A percentile compares a stretch with the other conserved stretches of the same genome.
phyloP scores from a whole-genome alignment of 2,113 vertebrate genomes.

The Pterocles orientalis region DNA sequence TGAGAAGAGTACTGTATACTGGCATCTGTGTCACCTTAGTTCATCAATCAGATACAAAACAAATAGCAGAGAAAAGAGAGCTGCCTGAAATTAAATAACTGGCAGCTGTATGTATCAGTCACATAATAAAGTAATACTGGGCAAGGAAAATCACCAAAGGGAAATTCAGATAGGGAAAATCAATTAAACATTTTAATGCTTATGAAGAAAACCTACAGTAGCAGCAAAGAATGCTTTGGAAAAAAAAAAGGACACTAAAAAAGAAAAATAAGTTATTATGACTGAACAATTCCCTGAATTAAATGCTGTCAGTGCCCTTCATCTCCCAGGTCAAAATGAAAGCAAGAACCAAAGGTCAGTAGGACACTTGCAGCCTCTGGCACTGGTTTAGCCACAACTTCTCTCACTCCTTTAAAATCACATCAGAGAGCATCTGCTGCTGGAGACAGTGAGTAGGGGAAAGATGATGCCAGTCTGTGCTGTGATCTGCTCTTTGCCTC shows the following conservation, averaged over 20 bases:
- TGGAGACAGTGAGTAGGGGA: not conserved
- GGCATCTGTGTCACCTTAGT: not conserved
- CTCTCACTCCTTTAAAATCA: not conserved
- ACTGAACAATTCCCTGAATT: not conserved
- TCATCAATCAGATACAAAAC: not conserved
- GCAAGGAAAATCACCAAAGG: not conserved
- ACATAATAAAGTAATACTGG: not conserved
- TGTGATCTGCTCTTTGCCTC: not conserved
- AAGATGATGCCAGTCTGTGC: not conserved
- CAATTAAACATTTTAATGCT: not conserved
- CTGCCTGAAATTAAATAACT: not conserved
- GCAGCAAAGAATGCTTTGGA: not conserved
- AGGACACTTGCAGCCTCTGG: not conserved
- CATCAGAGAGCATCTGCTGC: not conserved
- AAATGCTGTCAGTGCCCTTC: not conserved
- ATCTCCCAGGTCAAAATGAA: not conserved
- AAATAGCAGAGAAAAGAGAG: not conserved
- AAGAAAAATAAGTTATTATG: not conserved
- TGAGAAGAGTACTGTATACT: not conserved
- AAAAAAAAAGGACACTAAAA: not conserved
- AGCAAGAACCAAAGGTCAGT: not conserved
- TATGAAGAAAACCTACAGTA: not conserved
- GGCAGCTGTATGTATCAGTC: not conserved
- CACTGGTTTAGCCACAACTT: not conserved
- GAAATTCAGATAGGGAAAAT: not conserved